Base-by-base conservation (phyloP, 2,888 invertebrate genomes). In the Carterocephalus palaemon region DNA sequence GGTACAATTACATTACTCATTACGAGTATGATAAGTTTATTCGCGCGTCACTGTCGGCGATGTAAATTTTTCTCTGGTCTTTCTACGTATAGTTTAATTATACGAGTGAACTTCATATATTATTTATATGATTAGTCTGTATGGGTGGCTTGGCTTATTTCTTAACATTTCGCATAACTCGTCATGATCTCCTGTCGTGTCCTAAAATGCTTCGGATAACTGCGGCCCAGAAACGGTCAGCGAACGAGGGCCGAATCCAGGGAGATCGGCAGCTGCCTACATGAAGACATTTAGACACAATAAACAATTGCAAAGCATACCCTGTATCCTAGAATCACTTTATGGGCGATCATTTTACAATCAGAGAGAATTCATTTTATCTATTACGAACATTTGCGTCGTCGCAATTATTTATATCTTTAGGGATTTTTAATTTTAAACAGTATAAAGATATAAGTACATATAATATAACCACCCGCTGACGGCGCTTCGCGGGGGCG, bases 271-370 rank as follows among this genome's bases (percentile, higher is more conserved):
- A 68, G 70, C 75, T 81, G 85, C 80, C 83, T 75, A 79, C 75
- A 72, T 78, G 80, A 81, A 77, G 86, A 87, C 79, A 80, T 88
- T 89, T 90, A 83, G 84, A 85, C 76, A 91, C 89, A 90, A 90
- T 90, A 92, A 92, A 92, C 92, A 93, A 93, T 93, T 93, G 93
- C 93, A 93, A 94, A 93, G 93, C 93, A 92, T 94, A 94, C 94
- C 94, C 94, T 94, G 94, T 94, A 93, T 93, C 94, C 94, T 93
- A 93, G 90, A 91, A 91, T 92, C 92, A 92, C 92, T 90, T 89
- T 88, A 89, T 88, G 89, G 89, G 89, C 88, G 82, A 85, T 87
- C 74, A 78, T 79, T 76, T 81, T 79, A 78, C 75, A 82, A 81
- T 83, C 81, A 76, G 84, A 82, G 75, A 80, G 82, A 80, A 80